Evolutionary conservation across 2,797 vertebrate genomes (phyloP).

Genomic region (Nyctalus aviator): DNA sequence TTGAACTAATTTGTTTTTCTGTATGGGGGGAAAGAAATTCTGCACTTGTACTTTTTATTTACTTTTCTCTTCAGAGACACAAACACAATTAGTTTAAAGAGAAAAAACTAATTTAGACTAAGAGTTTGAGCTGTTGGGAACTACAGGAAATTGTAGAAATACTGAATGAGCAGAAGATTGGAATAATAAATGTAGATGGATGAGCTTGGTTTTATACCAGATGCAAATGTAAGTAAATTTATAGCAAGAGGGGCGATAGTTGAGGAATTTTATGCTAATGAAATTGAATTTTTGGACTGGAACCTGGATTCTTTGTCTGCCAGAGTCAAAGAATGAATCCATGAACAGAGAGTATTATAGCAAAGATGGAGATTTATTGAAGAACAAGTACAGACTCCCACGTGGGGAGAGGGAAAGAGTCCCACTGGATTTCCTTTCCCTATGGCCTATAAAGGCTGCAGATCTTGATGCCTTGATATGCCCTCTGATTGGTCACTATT

Average conservation of each 20-base stretch:
- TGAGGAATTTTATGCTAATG: background rate
- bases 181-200: background rate
- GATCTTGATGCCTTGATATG: too few relatives aligned
- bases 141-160: background rate
- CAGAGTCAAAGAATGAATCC: too few relatives aligned
- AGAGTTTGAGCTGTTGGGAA: background rate
- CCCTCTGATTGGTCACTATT: too few relatives aligned
- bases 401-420: too few relatives aligned
- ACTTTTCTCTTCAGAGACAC: background rate
- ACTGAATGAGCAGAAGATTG: background rate
- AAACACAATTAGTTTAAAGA: background rate
- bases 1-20: background rate
- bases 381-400: too few relatives aligned
- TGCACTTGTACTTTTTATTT: background rate
- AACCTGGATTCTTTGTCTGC: too few relatives aligned
- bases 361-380: too few relatives aligned
- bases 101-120: background rate
- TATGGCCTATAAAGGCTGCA: too few relatives aligned
- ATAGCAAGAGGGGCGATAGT: background rate
- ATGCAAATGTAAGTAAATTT: background rate
- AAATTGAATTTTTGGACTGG: too few relatives aligned
- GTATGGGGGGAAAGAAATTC: background rate
- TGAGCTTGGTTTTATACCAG: background rate
- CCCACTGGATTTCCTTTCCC: too few relatives aligned
- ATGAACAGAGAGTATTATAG: too few relatives aligned